Evolutionary conservation across 1,140 invertebrate species (phyloP), one percentile per base, ranked within the genome.

Genomic region (Caenorhabditis brenneri): DNA sequence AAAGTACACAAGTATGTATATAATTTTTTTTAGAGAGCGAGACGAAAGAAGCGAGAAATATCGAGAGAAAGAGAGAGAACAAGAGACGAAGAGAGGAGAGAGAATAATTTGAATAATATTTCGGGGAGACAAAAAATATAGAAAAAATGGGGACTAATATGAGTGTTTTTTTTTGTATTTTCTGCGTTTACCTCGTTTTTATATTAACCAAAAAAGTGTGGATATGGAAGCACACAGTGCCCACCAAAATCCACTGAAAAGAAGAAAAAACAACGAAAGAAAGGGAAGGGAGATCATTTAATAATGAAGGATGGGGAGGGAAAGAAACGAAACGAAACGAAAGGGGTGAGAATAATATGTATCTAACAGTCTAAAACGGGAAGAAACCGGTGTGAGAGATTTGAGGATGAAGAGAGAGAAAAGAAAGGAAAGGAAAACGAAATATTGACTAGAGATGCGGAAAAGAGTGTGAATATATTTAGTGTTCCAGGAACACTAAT

Each of bases 1-100:
- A n/a, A 36, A 31, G 79, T 53, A 3, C 5, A 80, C 79, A 36
- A 51, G 79, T 80, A 80, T 36, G 10, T 79, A n/a, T n/a, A n/a
- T n/a, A n/a, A n/a, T n/a, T n/a, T n/a, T n/a, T n/a, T n/a, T n/a
- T n/a, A n/a, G n/a, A n/a, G n/a, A n/a, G n/a, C n/a, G n/a, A n/a
- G n/a, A n/a, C n/a, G n/a, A n/a, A n/a, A n/a, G 31, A n/a, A 42
- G 69, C 19, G 31, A 39, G 31, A 78, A 48, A 27, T 48, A 36
- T 65, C 58, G 53, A 65, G 24, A 36, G 24, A 27, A 4, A 22
- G 58, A 36, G 36, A 36, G 58, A 65, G 19, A 51, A 51, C 5
- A 42, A 42, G 12, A 42, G 12, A 42, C 5, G n/a, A 51, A 51
- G 15, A 5, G 58, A 33, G 9, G 24, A 58, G n/a, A 58, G 53